Percentiles rank a stretch among this genome's conserved stretches.
These are phyloP conservation scores for Menidia beryllina DNA, from an alignment of 2,113 vertebrate genomes.

Conservation along the genomic window DNA sequence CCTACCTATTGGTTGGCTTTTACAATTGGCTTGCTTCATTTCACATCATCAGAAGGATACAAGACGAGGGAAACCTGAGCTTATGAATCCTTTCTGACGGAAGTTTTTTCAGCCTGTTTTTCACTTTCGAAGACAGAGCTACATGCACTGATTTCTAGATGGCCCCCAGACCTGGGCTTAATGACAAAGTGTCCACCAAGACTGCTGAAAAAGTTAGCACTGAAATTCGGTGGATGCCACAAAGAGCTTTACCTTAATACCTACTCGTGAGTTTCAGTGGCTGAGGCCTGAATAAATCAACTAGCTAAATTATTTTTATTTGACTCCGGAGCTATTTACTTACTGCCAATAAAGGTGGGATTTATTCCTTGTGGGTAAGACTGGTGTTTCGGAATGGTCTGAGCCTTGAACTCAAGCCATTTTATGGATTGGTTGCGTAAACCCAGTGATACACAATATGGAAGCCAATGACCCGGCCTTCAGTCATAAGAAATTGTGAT, in stretches of 20 bases:
- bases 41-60: no score
- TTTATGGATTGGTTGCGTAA: slow-evolving; percentile 63
- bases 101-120: not conserved
- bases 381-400: slow-evolving; percentile 53
- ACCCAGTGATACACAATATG: slow-evolving; percentile 58
- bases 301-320: slow-evolving; percentile 65
- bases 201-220: slow-evolving; percentile 28
- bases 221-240: not conserved
- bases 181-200: slow-evolving; percentile 1
- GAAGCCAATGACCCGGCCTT: slow-evolving; percentile 37
- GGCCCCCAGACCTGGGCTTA: not conserved
- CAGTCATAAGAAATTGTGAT: slow-evolving; percentile 63
- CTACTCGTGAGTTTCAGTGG: slow-evolving; percentile 9
- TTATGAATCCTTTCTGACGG: no score
- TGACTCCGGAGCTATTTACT: slow-evolving; percentile 66
- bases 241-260: not conserved
- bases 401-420: slow-evolving; percentile 37
- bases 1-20: no score
- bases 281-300: slow-evolving; percentile 46
- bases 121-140: not conserved
- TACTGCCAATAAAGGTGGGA: slow-evolving; percentile 66
- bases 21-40: no score
- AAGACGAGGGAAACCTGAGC: no score
- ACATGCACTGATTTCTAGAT: slow-evolving; percentile 17
- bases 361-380: slow-evolving; percentile 66